Conservation (phyloP, 2,888 invertebrate genomes). For the Neelides folsomi region DNA sequence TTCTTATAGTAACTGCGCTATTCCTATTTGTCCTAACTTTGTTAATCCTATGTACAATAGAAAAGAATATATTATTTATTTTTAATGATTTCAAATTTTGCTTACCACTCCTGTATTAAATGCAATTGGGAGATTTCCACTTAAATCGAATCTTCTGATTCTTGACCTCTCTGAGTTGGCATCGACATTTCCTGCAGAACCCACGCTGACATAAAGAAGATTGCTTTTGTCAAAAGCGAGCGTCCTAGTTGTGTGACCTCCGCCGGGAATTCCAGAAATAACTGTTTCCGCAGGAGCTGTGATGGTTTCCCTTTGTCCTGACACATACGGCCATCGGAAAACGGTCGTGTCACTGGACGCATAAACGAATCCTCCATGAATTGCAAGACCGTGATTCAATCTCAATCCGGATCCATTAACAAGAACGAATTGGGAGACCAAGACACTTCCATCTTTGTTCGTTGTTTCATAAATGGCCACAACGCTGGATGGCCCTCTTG, state of each 20-base stretch:
- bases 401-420: conserved; percentile 1
- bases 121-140: conserved; percentile 8
- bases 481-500: not conserved
- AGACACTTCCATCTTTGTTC: not conserved
- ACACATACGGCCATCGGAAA: conserved; percentile 23
- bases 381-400: conserved; percentile 21
- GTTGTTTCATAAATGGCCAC: conserved; percentile 2
- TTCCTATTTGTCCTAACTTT: no score
- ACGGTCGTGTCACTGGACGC: conserved; percentile 16
- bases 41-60: no score
- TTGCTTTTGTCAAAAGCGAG: conserved; percentile 12
- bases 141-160: conserved; percentile 17
- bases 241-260: conserved; percentile 15
- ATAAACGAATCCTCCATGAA: conserved; percentile 16
- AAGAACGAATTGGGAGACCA: not conserved
- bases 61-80: no score
- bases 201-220: conserved; percentile 16
- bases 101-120: conserved; percentile 10
- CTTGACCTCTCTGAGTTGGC: conserved; percentile 11
- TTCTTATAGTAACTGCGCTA: no score
- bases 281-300: conserved; percentile 8
- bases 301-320: conserved; percentile 14
- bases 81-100: no score
- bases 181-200: conserved; percentile 16
- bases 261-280: conserved; percentile 13